A percentile compares a stretch with the other conserved stretches of the same genome.
These are phyloP conservation scores for Empidonax alnorum DNA, from an alignment of 2,113 vertebrate species.

Conservation along the genomic window DNA sequence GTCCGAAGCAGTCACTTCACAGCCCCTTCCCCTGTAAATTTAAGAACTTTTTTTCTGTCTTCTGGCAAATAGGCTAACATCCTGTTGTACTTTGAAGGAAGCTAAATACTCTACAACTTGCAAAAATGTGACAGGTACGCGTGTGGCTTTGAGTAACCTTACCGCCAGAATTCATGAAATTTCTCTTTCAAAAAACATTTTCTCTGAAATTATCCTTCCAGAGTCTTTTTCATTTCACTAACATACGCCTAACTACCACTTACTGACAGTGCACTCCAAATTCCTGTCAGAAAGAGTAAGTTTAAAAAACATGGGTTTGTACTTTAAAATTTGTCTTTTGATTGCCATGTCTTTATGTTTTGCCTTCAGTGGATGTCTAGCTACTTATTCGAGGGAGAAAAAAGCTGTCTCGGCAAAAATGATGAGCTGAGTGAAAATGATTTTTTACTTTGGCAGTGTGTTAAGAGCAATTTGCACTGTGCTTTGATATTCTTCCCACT, in stretches of 20 bases:
- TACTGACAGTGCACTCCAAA: neutral
- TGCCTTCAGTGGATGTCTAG: slow-evolving; percentile 6
- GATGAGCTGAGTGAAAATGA: neutral
- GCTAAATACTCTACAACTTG: neutral
- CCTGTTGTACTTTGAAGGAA: neutral
- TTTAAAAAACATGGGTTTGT: neutral
- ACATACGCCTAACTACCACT: neutral
- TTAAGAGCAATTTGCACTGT: neutral
- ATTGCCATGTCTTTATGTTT: slow-evolving; percentile 24
- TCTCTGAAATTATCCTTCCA: neutral
- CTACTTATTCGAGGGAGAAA: neutral
- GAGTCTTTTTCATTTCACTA: neutral
- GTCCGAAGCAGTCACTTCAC: neutral
- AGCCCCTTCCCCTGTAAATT: neutral
- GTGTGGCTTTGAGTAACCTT: neutral
- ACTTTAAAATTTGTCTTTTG: slow-evolving; percentile 10
- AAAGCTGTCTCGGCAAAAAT: slow-evolving; percentile 19
- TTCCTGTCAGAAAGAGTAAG: slow-evolving; percentile 6
- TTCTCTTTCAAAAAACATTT: neutral
- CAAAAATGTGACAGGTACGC: neutral
- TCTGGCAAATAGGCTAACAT: neutral
- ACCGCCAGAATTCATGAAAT: neutral
- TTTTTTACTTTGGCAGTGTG: neutral
- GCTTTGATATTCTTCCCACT: neutral
- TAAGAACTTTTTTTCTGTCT: neutral